Conservation (phyloP, 2,888 invertebrate species). For the Drosophila parthenogenetica region DNA sequence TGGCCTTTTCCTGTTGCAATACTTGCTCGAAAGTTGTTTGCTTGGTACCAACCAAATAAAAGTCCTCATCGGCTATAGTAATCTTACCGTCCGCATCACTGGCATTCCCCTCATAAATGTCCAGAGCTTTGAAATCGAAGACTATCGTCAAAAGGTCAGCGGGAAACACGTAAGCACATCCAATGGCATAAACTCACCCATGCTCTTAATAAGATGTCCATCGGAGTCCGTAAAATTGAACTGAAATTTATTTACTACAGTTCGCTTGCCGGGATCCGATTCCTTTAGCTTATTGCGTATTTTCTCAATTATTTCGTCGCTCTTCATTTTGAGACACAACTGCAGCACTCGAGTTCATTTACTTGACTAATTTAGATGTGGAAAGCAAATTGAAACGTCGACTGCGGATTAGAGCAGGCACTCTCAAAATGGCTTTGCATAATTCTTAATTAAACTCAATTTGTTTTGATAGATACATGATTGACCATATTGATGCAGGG, state of each 20-base stretch:
- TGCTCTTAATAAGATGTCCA: constrained; percentile 82
- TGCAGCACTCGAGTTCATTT: constrained; percentile 48
- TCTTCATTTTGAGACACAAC: constrained; percentile 77
- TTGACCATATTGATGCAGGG: constrained; percentile 75
- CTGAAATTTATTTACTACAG: constrained; percentile 81
- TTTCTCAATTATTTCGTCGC: constrained; percentile 83
- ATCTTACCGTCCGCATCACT: constrained; percentile 75
- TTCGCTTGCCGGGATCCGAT: constrained; percentile 81
- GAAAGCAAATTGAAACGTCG: constrained; percentile 70
- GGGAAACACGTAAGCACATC: neutral
- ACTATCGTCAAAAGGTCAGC: constrained; percentile 74
- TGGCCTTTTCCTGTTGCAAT: constrained; percentile 78
- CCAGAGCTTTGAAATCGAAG: constrained; percentile 84
- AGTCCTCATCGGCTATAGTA: constrained; percentile 83
- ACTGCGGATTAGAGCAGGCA: constrained; percentile 61
- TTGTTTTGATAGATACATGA: constrained; percentile 68
- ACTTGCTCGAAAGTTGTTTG: constrained; percentile 79
- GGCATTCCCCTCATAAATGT: constrained; percentile 82
- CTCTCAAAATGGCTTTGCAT: constrained; percentile 73
- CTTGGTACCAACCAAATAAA: constrained; percentile 82
- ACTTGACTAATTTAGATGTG: constrained; percentile 60
- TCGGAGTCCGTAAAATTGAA: constrained; percentile 83
- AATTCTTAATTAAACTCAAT: constrained; percentile 83
- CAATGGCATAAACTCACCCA: constrained; percentile 72
- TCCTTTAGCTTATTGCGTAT: constrained; percentile 82